These are phyloP conservation scores for Enteromius fasciolatus DNA, from an alignment of 2,797 vertebrate species.

Conservation along the genomic window DNA sequence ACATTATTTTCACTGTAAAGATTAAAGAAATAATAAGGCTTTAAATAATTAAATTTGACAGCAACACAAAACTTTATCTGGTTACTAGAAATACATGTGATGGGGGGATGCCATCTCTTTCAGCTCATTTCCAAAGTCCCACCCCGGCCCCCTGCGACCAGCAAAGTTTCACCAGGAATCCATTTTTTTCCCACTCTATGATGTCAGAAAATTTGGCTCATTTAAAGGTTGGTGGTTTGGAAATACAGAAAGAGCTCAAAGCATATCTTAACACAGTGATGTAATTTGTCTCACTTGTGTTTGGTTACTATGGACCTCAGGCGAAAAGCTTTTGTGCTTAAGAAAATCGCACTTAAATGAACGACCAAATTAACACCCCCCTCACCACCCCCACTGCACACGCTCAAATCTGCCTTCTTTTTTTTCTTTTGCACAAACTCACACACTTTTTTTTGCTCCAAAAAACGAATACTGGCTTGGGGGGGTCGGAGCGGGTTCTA, in stretches of 20 bases:
- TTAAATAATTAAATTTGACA: neutral
- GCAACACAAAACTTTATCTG: neutral
- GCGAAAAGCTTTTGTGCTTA: constrained; percentile 59
- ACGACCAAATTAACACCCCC: constrained; percentile 69
- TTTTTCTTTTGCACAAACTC: constrained; percentile 4
- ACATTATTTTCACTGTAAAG: neutral
- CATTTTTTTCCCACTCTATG: neutral
- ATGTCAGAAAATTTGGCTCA: constrained; percentile 55
- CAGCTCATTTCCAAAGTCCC: neutral
- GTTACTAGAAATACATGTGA: neutral
- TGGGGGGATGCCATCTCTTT: neutral
- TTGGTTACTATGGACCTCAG: constrained; percentile 54
- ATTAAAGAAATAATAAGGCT: neutral
- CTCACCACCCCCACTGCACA: constrained; percentile 3
- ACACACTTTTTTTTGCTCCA: neutral
- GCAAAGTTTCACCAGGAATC: constrained; percentile 10
- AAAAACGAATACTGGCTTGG: neutral
- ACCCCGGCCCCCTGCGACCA: neutral
- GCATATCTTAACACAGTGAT: constrained; percentile 66
- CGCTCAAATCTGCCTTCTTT: constrained; percentile 31
- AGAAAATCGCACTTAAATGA: constrained; percentile 71
- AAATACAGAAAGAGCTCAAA: constrained; percentile 62
- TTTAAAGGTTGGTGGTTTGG: constrained; percentile 69
- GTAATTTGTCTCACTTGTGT: constrained; percentile 62
- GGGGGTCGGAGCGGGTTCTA: neutral